Evolutionary conservation across 2,797 vertebrate species (phyloP).

Genomic region (Menidia menidia): DNA sequence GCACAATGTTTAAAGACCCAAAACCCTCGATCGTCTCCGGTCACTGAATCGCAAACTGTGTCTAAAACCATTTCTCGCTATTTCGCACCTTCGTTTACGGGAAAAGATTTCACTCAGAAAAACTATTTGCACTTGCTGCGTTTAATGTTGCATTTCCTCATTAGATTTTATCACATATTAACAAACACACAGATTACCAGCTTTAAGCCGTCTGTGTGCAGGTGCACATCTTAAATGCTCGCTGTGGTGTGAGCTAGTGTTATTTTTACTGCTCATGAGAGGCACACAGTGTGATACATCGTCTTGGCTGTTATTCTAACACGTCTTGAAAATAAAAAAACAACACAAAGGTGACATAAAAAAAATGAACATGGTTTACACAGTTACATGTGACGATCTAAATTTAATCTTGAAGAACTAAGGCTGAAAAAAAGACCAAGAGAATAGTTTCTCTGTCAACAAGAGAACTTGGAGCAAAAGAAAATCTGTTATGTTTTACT

Average conservation of each 20-base stretch:
- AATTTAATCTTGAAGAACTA: neutral
- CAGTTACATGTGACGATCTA: neutral
- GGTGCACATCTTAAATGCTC: neutral
- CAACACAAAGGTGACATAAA: neutral
- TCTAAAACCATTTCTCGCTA: too few species aligned
- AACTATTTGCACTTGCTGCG: neutral
- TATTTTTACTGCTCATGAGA: slow-evolving; percentile 29
- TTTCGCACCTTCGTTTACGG: too few species aligned
- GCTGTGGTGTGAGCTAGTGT: neutral
- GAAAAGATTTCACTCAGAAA: neutral
- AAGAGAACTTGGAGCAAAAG: too few species aligned
- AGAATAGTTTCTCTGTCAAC: too few species aligned
- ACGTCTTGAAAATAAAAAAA: slow-evolving; percentile 7
- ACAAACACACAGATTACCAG: neutral
- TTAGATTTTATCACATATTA: neutral
- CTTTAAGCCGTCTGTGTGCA: neutral
- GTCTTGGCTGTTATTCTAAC: slow-evolving; percentile 29
- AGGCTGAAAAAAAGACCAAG: neutral
- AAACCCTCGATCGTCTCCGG: too few species aligned
- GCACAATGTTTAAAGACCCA: too few species aligned
- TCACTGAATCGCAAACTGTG: too few species aligned
- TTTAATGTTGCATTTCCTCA: neutral
- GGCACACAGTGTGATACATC: slow-evolving; percentile 22
- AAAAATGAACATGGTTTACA: slow-evolving; percentile 3
- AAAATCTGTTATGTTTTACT: neutral